Evolutionary conservation across 2,113 vertebrate genomes (phyloP), one percentile per base, ranked within the genome.

Genomic region (Coryphaenoides rupestris): DNA sequence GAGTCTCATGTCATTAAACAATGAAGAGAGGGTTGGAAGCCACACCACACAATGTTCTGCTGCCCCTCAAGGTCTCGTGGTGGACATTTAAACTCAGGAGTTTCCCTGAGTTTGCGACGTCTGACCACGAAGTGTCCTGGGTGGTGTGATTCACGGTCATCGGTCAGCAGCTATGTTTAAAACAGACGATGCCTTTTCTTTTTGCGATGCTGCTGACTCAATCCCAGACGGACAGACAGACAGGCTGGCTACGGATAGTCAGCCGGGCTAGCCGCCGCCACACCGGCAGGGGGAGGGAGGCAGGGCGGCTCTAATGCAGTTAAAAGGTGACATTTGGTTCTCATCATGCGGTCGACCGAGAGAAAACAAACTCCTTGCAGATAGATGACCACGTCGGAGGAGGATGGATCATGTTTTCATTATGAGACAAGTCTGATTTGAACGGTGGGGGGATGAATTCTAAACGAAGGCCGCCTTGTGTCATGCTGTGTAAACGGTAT

Each of bases 131-230:
- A 56, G 49, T 70, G n/a, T 66, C 40, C 63, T 3, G 10, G 49
- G 62, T 3, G 10, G 49, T 19, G 66, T 84, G 85, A 87, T 78
- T 90, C 80, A 87, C 55, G 73, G 74, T 79, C 72, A 68, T n/a
- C n/a, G n/a, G n/a, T n/a, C n/a, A n/a, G n/a, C 62, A 52, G 64
- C 76, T 77, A 62, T 84, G 77, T 86, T 87, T 87, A 78, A 63
- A 40, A 86, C 78, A 83, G 74, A 84, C 69, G 69, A 66, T 24
- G 60, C 63, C 52, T 77, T 68, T 73, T 62, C 52, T 77, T 68
- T 73, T 62, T 76, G 66, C 77, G 70, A 77, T 65, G 63, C 69
- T 68, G 79, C 69, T 68, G 79, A 82, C 69, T 88, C 70, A 83
- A 64, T 68, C 16, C 52, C n/a, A 60, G 54, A 49, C 22, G 83